Conservation (phyloP, 1,140 invertebrate genomes). For the Papilio xuthus region DNA sequence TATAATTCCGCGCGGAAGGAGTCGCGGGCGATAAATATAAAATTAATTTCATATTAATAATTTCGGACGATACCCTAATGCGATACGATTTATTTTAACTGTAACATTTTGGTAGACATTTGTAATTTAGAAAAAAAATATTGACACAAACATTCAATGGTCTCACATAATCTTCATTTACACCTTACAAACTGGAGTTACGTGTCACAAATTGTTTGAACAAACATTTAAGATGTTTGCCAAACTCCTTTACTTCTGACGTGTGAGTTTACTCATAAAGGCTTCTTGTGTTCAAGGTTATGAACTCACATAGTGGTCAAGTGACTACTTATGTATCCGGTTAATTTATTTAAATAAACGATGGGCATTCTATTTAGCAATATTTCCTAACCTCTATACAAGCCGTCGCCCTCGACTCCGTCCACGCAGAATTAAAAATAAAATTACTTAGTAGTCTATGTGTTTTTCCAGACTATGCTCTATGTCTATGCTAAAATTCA, state of each 20-base stretch:
- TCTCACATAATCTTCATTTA: constrained; percentile 12
- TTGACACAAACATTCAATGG: constrained; percentile 12
- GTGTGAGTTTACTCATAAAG: background rate
- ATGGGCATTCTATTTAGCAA: background rate
- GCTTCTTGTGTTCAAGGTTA: constrained; percentile 9
- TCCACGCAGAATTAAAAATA: too few relatives aligned
- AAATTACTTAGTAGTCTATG: too few relatives aligned
- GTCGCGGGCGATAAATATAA: too few relatives aligned
- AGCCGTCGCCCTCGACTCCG: too few relatives aligned
- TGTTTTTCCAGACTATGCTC: too few relatives aligned
- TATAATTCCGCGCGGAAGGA: too few relatives aligned
- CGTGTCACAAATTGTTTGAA: constrained; percentile 7
- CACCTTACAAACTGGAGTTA: constrained; percentile 3
- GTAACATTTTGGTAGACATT: background rate
- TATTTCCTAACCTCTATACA: background rate
- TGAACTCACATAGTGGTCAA: constrained; percentile 7
- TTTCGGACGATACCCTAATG: background rate
- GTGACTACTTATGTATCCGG: constrained; percentile 23
- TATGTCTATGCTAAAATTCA: too few relatives aligned
- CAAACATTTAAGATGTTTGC: constrained; percentile 18
- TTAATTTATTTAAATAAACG: constrained; percentile 17
- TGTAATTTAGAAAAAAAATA: background rate
- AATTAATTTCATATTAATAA: background rate
- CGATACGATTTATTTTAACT: background rate
- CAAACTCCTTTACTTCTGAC: background rate